phyloP scores from a whole-genome alignment of 2,113 vertebrate genomes.

The Myanophis thanlyinensis region DNA sequence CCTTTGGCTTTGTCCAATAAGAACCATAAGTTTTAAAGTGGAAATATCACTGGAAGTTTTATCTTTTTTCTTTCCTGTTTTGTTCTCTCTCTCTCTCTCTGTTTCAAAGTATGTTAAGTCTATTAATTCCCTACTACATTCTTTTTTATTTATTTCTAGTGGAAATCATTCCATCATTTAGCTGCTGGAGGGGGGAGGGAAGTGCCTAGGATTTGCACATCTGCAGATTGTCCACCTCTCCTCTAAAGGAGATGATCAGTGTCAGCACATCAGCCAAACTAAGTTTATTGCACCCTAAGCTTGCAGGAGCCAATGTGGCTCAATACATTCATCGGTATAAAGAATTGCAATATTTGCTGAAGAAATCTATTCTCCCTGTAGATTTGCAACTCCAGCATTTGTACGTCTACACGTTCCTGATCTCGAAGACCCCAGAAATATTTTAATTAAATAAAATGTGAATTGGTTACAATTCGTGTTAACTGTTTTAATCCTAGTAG shows the following conservation, averaged over 20 bases:
- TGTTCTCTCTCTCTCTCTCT: too few species aligned
- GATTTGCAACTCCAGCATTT: not conserved
- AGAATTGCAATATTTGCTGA: not conserved
- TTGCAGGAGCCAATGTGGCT: not conserved
- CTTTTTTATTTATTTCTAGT: not conserved
- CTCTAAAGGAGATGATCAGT: not conserved
- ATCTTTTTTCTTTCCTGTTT: not conserved
- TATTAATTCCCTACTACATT: not conserved
- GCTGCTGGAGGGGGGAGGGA: not conserved
- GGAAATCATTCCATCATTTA: not conserved
- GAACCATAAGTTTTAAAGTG: not conserved
- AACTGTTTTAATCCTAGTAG: not conserved
- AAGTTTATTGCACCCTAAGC: not conserved
- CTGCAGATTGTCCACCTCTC: not conserved
- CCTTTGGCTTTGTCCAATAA: not conserved
- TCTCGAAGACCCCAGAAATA: not conserved
- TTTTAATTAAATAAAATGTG: conserved; percentile 2
- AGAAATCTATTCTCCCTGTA: not conserved
- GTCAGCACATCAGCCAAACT: not conserved
- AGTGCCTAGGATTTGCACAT: not conserved
- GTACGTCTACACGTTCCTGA: not conserved
- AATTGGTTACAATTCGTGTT: not conserved
- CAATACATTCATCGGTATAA: not conserved
- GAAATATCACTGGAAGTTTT: not conserved
- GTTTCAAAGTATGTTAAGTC: not conserved